A percentile compares a stretch with the other conserved stretches of the same genome.
Evolutionary conservation across 2,888 invertebrate genomes (phyloP).

Genomic region (Lasioglossum zephyrum): DNA sequence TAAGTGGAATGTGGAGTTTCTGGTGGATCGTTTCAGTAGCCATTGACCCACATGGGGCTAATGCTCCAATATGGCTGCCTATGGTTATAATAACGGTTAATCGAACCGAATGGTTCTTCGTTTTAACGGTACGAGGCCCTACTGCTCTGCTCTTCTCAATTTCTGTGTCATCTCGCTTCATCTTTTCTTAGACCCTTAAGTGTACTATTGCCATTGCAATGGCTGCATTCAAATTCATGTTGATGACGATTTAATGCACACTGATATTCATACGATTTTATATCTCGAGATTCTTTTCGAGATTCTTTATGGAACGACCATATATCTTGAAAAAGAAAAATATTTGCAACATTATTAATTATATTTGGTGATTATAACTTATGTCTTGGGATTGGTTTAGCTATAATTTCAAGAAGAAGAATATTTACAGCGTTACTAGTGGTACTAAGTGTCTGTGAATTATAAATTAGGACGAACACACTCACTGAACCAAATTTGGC

Average conservation of each 20-base stretch:
- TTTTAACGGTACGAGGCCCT: background rate
- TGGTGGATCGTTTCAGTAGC: background rate
- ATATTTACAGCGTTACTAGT: background rate
- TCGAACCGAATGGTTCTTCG: background rate
- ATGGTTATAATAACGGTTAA: conserved; percentile 21
- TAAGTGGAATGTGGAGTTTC: conserved; percentile 8
- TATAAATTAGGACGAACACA: background rate
- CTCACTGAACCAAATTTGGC: background rate
- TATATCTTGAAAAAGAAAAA: background rate
- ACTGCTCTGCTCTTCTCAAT: background rate
- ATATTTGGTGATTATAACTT: background rate
- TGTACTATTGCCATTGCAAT: background rate
- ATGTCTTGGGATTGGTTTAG: background rate
- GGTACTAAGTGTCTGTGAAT: background rate
- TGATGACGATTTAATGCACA: background rate
- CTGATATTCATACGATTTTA: background rate
- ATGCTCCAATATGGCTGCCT: conserved; percentile 3
- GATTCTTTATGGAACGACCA: background rate
- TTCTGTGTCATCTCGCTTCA: background rate
- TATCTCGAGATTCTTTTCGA: no score
- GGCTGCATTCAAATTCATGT: background rate
- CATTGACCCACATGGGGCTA: background rate
- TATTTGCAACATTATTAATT: background rate
- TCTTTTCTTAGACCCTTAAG: background rate
- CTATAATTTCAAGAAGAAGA: background rate